Percentiles rank a stretch among this genome's conserved stretches.
These are phyloP conservation scores for Cromileptes altivelis DNA, from an alignment of 2,113 vertebrate species.

Conservation along the genomic window DNA sequence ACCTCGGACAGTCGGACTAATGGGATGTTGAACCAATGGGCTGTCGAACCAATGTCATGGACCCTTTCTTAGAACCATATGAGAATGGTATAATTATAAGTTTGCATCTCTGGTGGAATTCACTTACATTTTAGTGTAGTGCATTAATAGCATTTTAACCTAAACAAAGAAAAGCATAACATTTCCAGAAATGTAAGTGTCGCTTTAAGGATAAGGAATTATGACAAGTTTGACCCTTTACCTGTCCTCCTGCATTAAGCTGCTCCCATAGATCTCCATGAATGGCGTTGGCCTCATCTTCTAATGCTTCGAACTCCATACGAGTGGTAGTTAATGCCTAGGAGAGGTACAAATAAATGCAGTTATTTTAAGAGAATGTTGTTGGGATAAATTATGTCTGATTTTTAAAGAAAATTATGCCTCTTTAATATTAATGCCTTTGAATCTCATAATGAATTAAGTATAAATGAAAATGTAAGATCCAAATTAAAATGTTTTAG, in stretches of 20 bases:
- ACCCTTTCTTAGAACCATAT: no score
- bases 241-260: slow-evolving; percentile 93
- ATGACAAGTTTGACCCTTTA: slow-evolving; percentile 60
- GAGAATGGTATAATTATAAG: no score
- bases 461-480: not conserved
- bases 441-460: not conserved
- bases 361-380: not conserved
- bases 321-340: slow-evolving; percentile 90
- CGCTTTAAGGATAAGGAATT: not conserved
- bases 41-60: no score
- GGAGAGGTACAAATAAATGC: slow-evolving; percentile 5
- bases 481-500: not conserved
- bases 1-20: no score
- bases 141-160: no score
- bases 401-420: not conserved
- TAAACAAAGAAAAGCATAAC: no score
- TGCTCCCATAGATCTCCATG: slow-evolving; percentile 97
- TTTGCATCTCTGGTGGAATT: no score
- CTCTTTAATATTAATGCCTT: not conserved
- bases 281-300: slow-evolving; percentile 92
- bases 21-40: no score
- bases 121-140: no score
- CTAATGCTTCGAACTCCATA: slow-evolving; percentile 92
- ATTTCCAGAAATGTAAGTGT: no score
- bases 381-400: not conserved